Percentiles rank a stretch among this genome's conserved stretches.
These are phyloP conservation scores for Drosophila saltans DNA, from an alignment of 1,140 invertebrate genomes.

Conservation along the genomic window DNA sequence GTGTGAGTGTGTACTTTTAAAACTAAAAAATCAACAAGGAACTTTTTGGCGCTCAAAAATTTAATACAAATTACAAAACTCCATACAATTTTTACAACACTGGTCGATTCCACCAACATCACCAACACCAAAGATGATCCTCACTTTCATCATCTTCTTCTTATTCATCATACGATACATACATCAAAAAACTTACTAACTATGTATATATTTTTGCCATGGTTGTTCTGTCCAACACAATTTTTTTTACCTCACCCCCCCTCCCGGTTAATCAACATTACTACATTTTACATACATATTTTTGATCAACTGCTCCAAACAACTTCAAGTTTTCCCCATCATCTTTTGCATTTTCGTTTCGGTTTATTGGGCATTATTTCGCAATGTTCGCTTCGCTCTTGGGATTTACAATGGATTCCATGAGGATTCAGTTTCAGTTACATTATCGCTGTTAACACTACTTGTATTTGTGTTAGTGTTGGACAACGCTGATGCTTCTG, in stretches of 20 bases:
- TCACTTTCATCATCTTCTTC: slow-evolving; percentile 29
- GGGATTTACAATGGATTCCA: slow-evolving; percentile 57
- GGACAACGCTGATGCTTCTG: slow-evolving; percentile 38
- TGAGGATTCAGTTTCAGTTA: slow-evolving; percentile 52
- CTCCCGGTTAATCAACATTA: slow-evolving; percentile 62
- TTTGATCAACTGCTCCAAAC: slow-evolving; percentile 80
- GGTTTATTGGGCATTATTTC: slow-evolving; percentile 44
- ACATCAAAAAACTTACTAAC: slow-evolving; percentile 58
- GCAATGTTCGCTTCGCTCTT: slow-evolving; percentile 75
- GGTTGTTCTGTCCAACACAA: slow-evolving; percentile 30
- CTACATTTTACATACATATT: slow-evolving; percentile 64
- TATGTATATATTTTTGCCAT: slow-evolving; percentile 29
- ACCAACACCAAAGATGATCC: slow-evolving; percentile 30
- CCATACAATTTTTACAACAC: slow-evolving; percentile 64
- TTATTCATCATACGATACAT: slow-evolving; percentile 24
- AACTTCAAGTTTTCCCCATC: slow-evolving; percentile 45
- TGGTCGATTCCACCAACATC: slow-evolving; percentile 34
- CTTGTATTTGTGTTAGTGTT: slow-evolving; percentile 43
- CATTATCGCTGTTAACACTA: slow-evolving; percentile 22
- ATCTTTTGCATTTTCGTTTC: slow-evolving; percentile 20
- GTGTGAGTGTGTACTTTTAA: slow-evolving; percentile 66
- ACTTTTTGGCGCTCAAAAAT: slow-evolving; percentile 81
- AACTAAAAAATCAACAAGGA: slow-evolving; percentile 81
- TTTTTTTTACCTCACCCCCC: slow-evolving; percentile 14
- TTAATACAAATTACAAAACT: slow-evolving; percentile 77